Conservation (phyloP, 2,113 vertebrate genomes). For the Atrichornis clamosus region DNA sequence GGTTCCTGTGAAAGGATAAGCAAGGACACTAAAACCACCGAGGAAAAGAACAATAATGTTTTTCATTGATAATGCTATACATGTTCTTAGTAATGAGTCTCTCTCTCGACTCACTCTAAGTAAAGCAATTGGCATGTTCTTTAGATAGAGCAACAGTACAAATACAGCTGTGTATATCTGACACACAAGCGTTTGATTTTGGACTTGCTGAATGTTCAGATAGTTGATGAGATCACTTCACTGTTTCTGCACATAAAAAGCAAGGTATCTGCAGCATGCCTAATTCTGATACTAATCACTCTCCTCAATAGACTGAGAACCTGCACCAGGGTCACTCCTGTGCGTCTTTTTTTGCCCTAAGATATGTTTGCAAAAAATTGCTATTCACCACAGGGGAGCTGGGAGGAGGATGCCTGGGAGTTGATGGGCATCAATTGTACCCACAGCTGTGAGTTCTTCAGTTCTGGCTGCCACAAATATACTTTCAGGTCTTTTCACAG, state of each 20-base stretch:
- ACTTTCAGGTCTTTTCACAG: slow-evolving; percentile 48
- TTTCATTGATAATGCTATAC: slow-evolving; percentile 67
- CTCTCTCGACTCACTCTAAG: slow-evolving; percentile 53
- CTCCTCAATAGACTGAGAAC: background rate
- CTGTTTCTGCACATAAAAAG: slow-evolving; percentile 5
- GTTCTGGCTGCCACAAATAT: slow-evolving; percentile 24
- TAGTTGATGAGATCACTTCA: slow-evolving; percentile 56
- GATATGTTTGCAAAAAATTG: background rate
- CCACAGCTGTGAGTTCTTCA: slow-evolving; percentile 61
- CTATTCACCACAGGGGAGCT: slow-evolving; percentile 8
- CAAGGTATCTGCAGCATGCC: slow-evolving; percentile 36
- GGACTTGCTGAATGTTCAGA: slow-evolving; percentile 66
- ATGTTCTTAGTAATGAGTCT: slow-evolving; percentile 65
- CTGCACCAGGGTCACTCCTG: background rate
- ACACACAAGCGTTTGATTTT: slow-evolving; percentile 60
- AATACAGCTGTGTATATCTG: slow-evolving; percentile 70
- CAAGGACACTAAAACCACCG: slow-evolving; percentile 37
- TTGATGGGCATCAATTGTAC: slow-evolving; percentile 40
- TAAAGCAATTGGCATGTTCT: slow-evolving; percentile 64
- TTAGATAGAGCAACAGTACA: slow-evolving; percentile 68
- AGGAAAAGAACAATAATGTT: slow-evolving; percentile 61
- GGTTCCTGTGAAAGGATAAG: slow-evolving; percentile 16
- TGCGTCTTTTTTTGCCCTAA: background rate
- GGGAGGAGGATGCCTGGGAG: slow-evolving; percentile 9
- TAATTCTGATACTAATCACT: background rate